A percentile compares a stretch with the other conserved stretches of the same genome.
phyloP scores from a whole-genome alignment of 2,888 invertebrate genomes.

The Micoletzkya japonica region DNA sequence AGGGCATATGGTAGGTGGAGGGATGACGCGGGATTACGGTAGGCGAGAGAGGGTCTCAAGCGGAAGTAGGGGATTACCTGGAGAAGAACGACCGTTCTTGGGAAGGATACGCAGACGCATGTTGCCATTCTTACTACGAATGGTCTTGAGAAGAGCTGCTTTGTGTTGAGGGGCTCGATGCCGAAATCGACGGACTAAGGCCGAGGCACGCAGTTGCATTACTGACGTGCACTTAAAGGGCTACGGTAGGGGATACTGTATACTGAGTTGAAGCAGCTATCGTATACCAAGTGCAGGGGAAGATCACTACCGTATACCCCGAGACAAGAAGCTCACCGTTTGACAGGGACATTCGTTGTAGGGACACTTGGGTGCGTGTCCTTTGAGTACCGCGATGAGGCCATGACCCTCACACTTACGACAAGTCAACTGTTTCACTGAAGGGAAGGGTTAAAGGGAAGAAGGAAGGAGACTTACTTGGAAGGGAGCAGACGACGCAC shows the following conservation, averaged over 20 bases:
- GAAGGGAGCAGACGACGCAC: too few species aligned
- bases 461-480: slow-evolving; percentile 4
- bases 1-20: too few species aligned
- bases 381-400: slow-evolving; percentile 46
- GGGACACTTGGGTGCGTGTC: slow-evolving; percentile 53
- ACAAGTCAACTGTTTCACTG: slow-evolving; percentile 50
- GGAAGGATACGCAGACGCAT: slow-evolving; percentile 44
- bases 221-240: slow-evolving; percentile 46
- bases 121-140: slow-evolving; percentile 48
- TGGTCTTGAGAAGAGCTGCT: slow-evolving; percentile 41
- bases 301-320: not conserved
- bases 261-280: not conserved
- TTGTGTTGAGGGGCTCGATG: slow-evolving; percentile 43
- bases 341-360: slow-evolving; percentile 51
- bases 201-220: slow-evolving; percentile 52
- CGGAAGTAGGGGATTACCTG: not conserved
- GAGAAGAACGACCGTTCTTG: slow-evolving; percentile 28
- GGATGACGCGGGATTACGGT: not conserved
- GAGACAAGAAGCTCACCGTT: slow-evolving; percentile 38
- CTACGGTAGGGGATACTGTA: slow-evolving; percentile 3
- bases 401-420: slow-evolving; percentile 61
- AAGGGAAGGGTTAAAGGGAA: not conserved
- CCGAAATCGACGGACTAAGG: slow-evolving; percentile 52
- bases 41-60: too few species aligned
- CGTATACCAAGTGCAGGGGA: not conserved